A percentile compares a stretch with the other conserved stretches of the same genome.
Conservation (phyloP, 2,113 vertebrate species). For the Sinocyclocheilus rhinocerous region DNA sequence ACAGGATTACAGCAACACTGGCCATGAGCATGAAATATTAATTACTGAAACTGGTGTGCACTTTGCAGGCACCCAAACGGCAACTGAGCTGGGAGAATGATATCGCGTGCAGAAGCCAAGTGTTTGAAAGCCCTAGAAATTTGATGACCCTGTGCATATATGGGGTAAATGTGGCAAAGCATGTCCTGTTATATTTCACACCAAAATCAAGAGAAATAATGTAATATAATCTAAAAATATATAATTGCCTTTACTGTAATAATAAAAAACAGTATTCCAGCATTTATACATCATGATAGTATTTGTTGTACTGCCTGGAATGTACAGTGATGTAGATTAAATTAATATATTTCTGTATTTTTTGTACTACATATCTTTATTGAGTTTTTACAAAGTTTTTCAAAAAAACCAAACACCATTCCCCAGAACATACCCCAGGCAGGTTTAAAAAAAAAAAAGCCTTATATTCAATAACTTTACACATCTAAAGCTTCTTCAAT, state of each 20-base stretch:
- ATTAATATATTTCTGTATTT: neutral
- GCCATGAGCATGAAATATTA: conserved; percentile 69
- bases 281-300: neutral
- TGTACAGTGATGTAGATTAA: neutral
- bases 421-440: no score
- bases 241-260: neutral
- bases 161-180: neutral
- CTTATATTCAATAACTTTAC: no score
- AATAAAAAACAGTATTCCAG: neutral
- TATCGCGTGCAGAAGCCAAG: neutral
- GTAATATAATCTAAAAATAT: neutral
- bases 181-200: neutral
- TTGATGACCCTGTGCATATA: neutral
- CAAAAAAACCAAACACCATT: no score
- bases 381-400: no score
- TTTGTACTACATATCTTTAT: no score
- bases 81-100: conserved; percentile 50
- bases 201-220: neutral
- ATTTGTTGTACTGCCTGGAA: neutral
- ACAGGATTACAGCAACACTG: conserved; percentile 56
- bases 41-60: conserved; percentile 64
- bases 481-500: no score
- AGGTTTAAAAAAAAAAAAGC: no score
- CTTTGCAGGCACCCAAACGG: conserved; percentile 66
- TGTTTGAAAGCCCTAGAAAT: neutral